Percentiles rank a stretch among this genome's conserved stretches.
Evolutionary conservation across 2,113 vertebrate species (phyloP).

Genomic region (Rattus rattus): DNA sequence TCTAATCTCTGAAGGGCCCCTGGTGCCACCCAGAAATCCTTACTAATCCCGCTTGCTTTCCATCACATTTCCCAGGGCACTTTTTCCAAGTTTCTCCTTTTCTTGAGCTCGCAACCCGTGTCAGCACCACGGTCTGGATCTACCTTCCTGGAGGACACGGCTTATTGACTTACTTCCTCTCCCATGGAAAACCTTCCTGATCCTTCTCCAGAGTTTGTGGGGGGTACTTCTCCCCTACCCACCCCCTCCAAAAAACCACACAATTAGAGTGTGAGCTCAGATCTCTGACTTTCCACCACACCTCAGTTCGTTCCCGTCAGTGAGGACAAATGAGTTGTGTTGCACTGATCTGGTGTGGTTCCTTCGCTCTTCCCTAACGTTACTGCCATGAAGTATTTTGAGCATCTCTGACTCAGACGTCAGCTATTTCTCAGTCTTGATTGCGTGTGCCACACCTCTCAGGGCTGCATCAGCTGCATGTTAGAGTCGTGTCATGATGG

Average conservation of each 20-base stretch:
- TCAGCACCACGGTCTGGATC: not conserved
- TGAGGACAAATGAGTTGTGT: not conserved
- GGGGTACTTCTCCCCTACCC: no score
- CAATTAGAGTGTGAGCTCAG: constrained; percentile 29
- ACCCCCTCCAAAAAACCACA: not conserved
- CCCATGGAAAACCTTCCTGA: not conserved
- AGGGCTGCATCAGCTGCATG: constrained; percentile 17
- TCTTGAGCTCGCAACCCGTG: not conserved
- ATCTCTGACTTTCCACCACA: constrained; percentile 3
- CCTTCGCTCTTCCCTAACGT: constrained; percentile 44
- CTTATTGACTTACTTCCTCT: not conserved
- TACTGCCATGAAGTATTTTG: constrained; percentile 54
- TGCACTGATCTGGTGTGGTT: not conserved
- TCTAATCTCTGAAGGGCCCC: constrained; percentile 23
- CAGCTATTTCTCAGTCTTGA: constrained; percentile 48
- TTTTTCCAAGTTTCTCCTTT: constrained; percentile 40
- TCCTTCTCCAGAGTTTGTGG: not conserved
- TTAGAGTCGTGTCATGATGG: constrained; percentile 17
- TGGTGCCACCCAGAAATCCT: not conserved
- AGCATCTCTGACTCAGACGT: constrained; percentile 65
- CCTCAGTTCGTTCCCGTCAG: not conserved
- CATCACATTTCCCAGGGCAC: not conserved
- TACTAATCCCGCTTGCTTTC: not conserved
- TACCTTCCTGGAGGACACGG: constrained; percentile 11
- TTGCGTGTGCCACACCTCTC: not conserved